Percentiles rank a stretch among this genome's conserved stretches.
Conservation (phyloP, 2,113 vertebrate genomes). For the Coreoperca whiteheadi region DNA sequence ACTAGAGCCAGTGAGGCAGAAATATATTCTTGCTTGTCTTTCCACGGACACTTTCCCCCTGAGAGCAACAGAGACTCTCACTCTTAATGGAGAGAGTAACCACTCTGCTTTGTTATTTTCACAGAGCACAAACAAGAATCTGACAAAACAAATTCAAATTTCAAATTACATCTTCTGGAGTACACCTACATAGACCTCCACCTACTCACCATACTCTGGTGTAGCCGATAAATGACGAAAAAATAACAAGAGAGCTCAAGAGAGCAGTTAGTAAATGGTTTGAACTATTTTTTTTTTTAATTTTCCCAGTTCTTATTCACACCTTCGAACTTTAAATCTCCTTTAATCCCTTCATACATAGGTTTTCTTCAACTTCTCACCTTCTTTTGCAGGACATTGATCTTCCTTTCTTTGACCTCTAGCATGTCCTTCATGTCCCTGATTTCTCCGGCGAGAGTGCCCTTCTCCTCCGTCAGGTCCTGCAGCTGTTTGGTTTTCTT, state of each 20-base stretch:
- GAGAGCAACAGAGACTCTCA: constrained; percentile 56
- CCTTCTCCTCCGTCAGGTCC: constrained; percentile 98
- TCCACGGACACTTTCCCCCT: constrained; percentile 62
- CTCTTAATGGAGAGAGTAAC: constrained; percentile 51
- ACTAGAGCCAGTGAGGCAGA: constrained; percentile 68
- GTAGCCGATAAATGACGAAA: background rate
- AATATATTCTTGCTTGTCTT: constrained; percentile 65
- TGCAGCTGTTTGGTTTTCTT: constrained; percentile 99
- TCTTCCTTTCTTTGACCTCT: constrained; percentile 99
- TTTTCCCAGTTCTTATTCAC: background rate
- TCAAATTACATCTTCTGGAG: constrained; percentile 5
- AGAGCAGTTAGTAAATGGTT: background rate
- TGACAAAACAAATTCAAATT: constrained; percentile 23
- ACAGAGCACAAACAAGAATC: constrained; percentile 20
- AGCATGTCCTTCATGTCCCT: constrained; percentile 99
- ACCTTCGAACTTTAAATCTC: background rate
- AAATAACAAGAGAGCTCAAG: background rate
- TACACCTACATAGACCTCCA: background rate
- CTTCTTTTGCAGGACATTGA: constrained; percentile 99
- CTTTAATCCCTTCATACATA: background rate
- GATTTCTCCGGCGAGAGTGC: constrained; percentile 96
- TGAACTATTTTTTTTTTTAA: background rate
- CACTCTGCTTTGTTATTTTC: constrained; percentile 33
- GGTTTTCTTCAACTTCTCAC: constrained; percentile 74
- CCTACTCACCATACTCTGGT: background rate